phyloP scores from a whole-genome alignment of 2,797 vertebrate genomes.

The Hydrolagus colliei region DNA sequence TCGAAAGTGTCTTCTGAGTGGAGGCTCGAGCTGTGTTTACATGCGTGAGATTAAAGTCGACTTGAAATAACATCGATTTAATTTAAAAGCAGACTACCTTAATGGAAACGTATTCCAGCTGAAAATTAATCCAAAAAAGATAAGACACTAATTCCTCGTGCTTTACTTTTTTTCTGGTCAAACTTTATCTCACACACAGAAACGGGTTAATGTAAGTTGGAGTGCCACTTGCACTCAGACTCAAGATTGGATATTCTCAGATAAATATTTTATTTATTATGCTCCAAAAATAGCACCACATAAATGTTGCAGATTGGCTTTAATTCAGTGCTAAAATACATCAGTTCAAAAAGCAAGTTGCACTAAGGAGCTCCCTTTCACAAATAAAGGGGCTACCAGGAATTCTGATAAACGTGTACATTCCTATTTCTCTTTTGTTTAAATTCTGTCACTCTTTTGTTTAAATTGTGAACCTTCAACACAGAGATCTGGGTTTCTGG shows the following conservation, averaged over 20 bases:
- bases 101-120: constrained; percentile 4
- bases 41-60: constrained; percentile 15
- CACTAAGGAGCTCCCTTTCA: neutral
- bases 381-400: neutral
- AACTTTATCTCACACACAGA: neutral
- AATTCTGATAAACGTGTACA: neutral
- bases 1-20: neutral
- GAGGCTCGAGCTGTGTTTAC: neutral
- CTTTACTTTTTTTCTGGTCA: constrained; percentile 5
- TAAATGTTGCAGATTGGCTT: neutral
- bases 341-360: neutral
- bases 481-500: too few relatives aligned
- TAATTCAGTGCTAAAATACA: neutral
- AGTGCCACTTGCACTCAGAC: neutral
- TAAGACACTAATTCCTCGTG: constrained; percentile 13
- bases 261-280: neutral
- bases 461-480: too few relatives aligned
- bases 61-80: constrained; percentile 15
- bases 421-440: neutral
- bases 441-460: too few relatives aligned
- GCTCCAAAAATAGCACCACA: neutral
- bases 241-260: neutral
- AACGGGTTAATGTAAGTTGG: neutral
- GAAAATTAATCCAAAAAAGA: constrained; percentile 24
- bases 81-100: constrained; percentile 20